Evolutionary conservation across 2,113 vertebrate species (phyloP).

Genomic region (Cyrtonyx montezumae): DNA sequence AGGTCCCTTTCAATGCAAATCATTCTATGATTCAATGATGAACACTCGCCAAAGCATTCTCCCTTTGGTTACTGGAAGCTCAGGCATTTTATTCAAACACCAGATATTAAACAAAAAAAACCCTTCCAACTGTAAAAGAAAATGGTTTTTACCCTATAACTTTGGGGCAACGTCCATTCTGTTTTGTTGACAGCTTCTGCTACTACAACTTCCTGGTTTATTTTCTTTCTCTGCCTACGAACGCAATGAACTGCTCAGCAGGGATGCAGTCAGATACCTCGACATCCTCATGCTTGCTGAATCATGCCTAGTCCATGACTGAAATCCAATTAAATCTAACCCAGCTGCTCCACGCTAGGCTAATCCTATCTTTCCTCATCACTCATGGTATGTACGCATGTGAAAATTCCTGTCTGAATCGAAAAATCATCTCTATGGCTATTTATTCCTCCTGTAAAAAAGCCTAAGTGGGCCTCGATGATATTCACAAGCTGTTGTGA

Average conservation of each 20-base stretch:
- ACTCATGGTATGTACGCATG: neutral
- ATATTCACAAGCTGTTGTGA: neutral
- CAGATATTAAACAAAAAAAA: neutral
- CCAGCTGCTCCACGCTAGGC: neutral
- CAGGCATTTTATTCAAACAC: neutral
- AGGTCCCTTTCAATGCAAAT: no score
- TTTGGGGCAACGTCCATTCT: neutral
- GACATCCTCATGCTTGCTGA: neutral
- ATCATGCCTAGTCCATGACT: neutral
- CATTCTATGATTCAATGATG: neutral
- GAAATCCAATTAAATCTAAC: neutral
- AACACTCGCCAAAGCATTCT: neutral
- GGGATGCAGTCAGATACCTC: neutral
- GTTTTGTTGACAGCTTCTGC: neutral
- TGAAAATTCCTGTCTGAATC: neutral
- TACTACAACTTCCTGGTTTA: neutral
- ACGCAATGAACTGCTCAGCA: neutral
- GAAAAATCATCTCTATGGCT: no score
- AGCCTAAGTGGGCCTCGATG: neutral
- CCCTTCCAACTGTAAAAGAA: neutral
- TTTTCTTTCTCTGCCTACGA: neutral
- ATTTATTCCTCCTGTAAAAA: neutral
- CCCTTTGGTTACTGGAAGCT: neutral
- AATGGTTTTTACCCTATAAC: neutral
- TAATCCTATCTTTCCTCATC: neutral